Conservation (phyloP, 2,113 vertebrate genomes). For the Lanius collurio region DNA sequence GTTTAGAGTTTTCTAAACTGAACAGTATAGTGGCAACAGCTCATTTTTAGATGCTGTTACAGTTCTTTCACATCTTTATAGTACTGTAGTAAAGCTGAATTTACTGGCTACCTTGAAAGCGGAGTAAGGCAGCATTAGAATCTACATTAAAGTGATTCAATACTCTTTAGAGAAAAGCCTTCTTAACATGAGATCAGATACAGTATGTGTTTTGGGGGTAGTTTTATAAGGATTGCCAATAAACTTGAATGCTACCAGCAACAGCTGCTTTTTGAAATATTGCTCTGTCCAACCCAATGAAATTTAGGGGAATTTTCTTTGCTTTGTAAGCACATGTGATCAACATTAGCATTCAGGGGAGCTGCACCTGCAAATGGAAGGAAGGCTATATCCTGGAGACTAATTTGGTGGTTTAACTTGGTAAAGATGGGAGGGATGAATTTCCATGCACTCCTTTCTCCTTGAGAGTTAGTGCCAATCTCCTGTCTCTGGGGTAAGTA, state of each 20-base stretch:
- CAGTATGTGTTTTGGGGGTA: conserved; percentile 51
- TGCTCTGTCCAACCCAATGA: conserved; percentile 23
- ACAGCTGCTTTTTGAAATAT: conserved; percentile 56
- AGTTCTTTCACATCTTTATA: conserved; percentile 73
- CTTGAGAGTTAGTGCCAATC: neutral
- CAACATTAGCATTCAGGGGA: conserved; percentile 41
- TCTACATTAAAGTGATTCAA: conserved; percentile 73
- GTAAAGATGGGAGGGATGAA: neutral
- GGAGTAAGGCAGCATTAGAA: conserved; percentile 56
- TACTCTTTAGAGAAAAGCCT: conserved; percentile 60
- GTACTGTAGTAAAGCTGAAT: conserved; percentile 73
- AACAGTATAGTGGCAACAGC: conserved; percentile 61
- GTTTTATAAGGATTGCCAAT: conserved; percentile 56
- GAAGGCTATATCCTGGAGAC: neutral
- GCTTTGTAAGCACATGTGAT: conserved; percentile 32
- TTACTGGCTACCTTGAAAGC: conserved; percentile 73
- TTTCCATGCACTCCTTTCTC: neutral
- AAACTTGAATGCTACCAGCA: conserved; percentile 40
- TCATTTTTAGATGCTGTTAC: conserved; percentile 71
- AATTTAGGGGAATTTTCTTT: conserved; percentile 51
- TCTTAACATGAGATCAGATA: conserved; percentile 68
- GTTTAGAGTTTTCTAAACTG: conserved; percentile 71
- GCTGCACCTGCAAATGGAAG: neutral
- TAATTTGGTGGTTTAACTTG: neutral
- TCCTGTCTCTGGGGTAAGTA: neutral